Percentiles rank a stretch among this genome's conserved stretches.
Conservation (phyloP, 2,888 invertebrate species). For the Diogma glabrata region DNA sequence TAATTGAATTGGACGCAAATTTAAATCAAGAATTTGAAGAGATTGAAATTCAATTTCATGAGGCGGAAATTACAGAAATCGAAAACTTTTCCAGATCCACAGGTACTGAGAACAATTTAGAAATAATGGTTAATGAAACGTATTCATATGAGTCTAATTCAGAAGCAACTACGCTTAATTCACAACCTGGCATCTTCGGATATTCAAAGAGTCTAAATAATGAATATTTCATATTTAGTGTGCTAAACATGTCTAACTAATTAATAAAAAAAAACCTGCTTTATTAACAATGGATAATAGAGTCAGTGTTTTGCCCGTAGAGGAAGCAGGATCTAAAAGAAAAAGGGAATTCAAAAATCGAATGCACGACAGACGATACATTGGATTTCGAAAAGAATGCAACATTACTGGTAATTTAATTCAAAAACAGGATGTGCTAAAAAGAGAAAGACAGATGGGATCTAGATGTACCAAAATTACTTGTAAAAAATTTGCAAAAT, state of each 20-base stretch:
- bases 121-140: not conserved
- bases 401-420: not conserved
- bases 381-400: not conserved
- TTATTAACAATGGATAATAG: not conserved
- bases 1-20: not conserved
- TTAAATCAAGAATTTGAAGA: not conserved
- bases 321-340: not conserved
- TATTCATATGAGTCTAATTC: not conserved
- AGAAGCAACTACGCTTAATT: not conserved
- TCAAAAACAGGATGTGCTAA: not conserved
- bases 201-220: too few species aligned
- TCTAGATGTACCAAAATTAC: too few species aligned
- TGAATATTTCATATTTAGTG: too few species aligned
- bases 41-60: not conserved
- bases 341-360: not conserved
- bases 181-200: too few species aligned
- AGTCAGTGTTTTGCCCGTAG: not conserved
- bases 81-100: not conserved
- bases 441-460: not conserved
- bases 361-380: not conserved
- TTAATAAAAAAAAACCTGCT: too few species aligned
- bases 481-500: not conserved
- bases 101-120: not conserved
- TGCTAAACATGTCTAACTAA: too few species aligned
- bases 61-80: not conserved